A percentile compares a stretch with the other conserved stretches of the same genome.
These are phyloP conservation scores for Camarhynchus parvulus DNA, from an alignment of 2,113 vertebrate genomes.

Conservation along the genomic window DNA sequence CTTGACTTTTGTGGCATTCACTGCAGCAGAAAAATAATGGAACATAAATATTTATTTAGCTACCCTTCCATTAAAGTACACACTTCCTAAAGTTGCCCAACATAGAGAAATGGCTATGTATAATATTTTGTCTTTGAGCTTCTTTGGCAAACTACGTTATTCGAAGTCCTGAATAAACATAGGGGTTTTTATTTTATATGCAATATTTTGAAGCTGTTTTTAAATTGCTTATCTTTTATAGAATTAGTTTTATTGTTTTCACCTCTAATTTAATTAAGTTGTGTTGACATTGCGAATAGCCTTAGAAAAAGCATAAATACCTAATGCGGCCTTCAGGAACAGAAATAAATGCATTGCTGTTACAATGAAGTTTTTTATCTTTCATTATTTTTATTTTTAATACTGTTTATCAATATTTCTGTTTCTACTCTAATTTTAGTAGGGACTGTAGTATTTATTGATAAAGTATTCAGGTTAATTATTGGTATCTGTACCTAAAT, in stretches of 20 bases:
- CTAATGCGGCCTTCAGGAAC: neutral
- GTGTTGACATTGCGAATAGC: neutral
- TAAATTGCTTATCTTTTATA: neutral
- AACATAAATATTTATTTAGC: constrained; percentile 4
- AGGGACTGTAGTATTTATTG: neutral
- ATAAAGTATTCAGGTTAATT: neutral
- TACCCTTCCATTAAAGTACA: neutral
- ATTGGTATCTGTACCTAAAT: neutral
- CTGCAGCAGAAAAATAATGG: neutral
- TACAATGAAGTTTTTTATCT: neutral
- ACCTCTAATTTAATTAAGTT: neutral
- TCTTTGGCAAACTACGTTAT: neutral
- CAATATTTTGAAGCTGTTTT: neutral
- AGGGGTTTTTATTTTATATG: neutral
- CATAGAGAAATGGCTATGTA: neutral
- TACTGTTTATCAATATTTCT: neutral
- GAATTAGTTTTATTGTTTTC: neutral
- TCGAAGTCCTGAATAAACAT: neutral
- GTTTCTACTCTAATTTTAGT: neutral
- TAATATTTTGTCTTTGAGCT: neutral
- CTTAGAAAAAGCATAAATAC: neutral
- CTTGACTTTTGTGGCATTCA: neutral
- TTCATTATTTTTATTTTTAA: neutral
- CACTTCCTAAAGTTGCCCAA: neutral
- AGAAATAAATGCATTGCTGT: neutral